These are phyloP conservation scores for Gracilinanus agilis DNA, from an alignment of 2,113 vertebrate species.

Conservation along the genomic window DNA sequence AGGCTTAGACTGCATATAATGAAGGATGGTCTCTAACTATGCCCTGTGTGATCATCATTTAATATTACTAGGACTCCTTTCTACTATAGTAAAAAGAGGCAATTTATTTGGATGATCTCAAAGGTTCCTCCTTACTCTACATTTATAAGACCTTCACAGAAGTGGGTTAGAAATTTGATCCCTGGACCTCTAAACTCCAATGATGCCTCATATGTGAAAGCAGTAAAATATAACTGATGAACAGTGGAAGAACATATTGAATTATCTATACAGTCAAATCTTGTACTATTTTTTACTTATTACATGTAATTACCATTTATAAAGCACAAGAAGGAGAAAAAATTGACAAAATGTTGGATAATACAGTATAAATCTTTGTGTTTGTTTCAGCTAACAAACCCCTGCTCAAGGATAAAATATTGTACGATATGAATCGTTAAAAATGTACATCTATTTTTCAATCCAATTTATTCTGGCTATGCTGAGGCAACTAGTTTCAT, in stretches of 20 bases:
- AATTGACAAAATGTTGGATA: not conserved
- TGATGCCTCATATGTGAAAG: not conserved
- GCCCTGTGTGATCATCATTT: not conserved
- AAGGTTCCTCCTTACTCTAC: not conserved
- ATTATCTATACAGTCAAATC: not conserved
- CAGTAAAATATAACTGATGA: not conserved
- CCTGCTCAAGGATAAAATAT: not conserved
- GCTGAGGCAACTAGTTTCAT: not conserved
- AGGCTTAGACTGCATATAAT: not conserved
- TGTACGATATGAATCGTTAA: not conserved
- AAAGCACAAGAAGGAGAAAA: not conserved
- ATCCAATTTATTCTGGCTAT: not conserved
- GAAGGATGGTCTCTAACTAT: not conserved
- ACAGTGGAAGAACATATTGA: not conserved
- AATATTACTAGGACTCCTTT: not conserved
- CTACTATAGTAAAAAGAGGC: not conserved
- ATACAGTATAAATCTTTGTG: not conserved
- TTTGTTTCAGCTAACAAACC: not conserved
- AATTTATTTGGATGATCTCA: not conserved
- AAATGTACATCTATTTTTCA: not conserved
- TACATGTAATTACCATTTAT: not conserved
- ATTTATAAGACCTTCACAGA: not conserved
- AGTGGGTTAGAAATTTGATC: not conserved
- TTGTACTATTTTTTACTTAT: not conserved
- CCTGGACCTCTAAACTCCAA: not conserved